Evolutionary conservation across 2,113 vertebrate species (phyloP).

Genomic region (Conger conger): DNA sequence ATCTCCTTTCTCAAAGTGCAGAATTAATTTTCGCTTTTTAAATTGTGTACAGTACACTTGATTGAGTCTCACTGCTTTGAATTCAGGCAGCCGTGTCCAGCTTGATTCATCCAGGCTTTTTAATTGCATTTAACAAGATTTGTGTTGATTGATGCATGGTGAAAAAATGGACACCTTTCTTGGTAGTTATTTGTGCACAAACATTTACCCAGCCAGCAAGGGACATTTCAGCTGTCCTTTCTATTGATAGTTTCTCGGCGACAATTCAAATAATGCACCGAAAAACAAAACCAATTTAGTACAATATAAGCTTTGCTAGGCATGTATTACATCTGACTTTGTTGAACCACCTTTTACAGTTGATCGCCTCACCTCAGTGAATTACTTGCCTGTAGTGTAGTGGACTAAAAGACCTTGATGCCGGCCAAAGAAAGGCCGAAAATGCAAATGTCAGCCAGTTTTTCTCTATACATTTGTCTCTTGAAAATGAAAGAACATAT

Average conservation of each 20-base stretch:
- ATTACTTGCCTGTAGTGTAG: background rate
- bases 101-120: conserved; percentile 18
- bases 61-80: conserved; percentile 28
- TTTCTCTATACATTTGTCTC: background rate
- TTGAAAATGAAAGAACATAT: background rate
- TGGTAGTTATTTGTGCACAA: conserved; percentile 2
- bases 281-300: background rate
- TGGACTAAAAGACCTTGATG: background rate
- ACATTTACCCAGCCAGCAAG: background rate
- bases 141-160: conserved; percentile 45
- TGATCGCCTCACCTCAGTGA: background rate
- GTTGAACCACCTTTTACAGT: background rate
- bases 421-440: background rate
- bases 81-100: background rate
- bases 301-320: background rate
- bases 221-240: background rate
- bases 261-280: background rate
- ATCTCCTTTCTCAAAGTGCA: background rate
- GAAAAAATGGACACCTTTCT: conserved; percentile 8
- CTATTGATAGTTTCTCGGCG: background rate
- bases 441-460: background rate
- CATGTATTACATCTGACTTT: background rate
- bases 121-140: conserved; percentile 43
- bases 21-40: background rate
- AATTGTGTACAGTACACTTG: conserved; percentile 1